Conservation (phyloP, 2,797 vertebrate species). For the Mormyrops attenuatus region DNA sequence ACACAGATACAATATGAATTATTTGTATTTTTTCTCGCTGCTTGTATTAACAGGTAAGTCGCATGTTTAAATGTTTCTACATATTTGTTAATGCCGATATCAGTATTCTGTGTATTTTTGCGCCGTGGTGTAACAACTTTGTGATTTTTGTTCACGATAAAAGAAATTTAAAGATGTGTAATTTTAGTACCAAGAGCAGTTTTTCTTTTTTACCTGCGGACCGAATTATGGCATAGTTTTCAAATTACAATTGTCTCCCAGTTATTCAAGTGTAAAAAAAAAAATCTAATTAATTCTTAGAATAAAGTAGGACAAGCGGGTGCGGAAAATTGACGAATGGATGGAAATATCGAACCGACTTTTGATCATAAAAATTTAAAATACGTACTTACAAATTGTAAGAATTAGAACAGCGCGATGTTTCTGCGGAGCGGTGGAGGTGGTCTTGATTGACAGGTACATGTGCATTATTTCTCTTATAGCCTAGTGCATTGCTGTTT, state of each 20-base stretch:
- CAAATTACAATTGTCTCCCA: background rate
- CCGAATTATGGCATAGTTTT: background rate
- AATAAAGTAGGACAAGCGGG: background rate
- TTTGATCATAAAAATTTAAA: background rate
- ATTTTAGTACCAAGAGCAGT: background rate
- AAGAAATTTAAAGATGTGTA: background rate
- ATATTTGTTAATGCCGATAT: background rate
- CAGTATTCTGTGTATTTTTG: background rate
- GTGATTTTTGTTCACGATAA: background rate
- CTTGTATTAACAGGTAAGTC: background rate
- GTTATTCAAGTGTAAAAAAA: background rate
- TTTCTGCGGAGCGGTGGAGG: background rate
- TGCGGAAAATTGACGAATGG: background rate
- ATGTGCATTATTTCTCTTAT: background rate
- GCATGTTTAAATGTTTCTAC: background rate
- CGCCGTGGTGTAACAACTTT: background rate
- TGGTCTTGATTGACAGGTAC: background rate
- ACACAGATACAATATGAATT: background rate
- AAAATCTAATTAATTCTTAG: background rate
- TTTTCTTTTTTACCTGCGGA: background rate
- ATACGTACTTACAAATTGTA: background rate
- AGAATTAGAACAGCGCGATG: background rate
- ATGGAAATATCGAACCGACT: background rate
- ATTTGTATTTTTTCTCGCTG: background rate
- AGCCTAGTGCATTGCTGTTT: no score